A percentile compares a stretch with the other conserved stretches of the same genome.
These are phyloP conservation scores for Trididemnum nubilum DNA, from an alignment of 23 tunicate genomes.

Conservation along the genomic window DNA sequence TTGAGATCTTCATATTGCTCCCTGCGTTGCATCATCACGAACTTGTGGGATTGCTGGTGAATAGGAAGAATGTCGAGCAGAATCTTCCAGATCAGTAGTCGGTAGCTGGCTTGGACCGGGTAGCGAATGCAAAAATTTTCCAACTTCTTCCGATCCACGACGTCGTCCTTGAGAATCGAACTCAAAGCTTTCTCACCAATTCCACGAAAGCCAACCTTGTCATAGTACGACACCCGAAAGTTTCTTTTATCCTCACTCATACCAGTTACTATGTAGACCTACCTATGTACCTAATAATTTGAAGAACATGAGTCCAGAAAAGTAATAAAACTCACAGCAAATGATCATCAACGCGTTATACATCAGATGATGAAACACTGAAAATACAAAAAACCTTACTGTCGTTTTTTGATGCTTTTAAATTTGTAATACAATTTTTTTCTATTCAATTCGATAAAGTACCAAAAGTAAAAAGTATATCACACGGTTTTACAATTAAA, in stretches of 20 bases:
- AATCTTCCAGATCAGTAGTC: slow-evolving; percentile 76
- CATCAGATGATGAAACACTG: no score
- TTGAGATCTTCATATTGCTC: slow-evolving; percentile 74
- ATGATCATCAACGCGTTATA: no score
- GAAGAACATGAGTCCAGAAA: no score
- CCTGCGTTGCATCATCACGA: slow-evolving; percentile 71
- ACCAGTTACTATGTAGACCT: no score
- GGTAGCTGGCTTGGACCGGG: slow-evolving; percentile 60
- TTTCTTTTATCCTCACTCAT: slow-evolving; percentile 31
- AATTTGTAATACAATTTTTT: no score
- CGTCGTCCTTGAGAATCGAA: slow-evolving; percentile 62
- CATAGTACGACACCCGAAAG: slow-evolving; percentile 67
- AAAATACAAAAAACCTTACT: no score
- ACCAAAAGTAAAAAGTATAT: no score
- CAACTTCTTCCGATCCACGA: slow-evolving; percentile 52
- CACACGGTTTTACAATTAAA: no score
- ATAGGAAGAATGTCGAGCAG: slow-evolving; percentile 67
- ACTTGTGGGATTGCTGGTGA: slow-evolving; percentile 81
- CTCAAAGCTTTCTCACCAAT: slow-evolving; percentile 66
- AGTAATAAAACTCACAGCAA: no score
- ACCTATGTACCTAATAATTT: no score
- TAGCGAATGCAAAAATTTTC: slow-evolving; percentile 53
- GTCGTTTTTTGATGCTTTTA: no score
- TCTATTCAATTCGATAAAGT: no score
- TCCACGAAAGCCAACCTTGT: slow-evolving; percentile 65